phyloP scores from a whole-genome alignment of 1,140 invertebrate genomes.

The Parasteatoda tepidariorum region DNA sequence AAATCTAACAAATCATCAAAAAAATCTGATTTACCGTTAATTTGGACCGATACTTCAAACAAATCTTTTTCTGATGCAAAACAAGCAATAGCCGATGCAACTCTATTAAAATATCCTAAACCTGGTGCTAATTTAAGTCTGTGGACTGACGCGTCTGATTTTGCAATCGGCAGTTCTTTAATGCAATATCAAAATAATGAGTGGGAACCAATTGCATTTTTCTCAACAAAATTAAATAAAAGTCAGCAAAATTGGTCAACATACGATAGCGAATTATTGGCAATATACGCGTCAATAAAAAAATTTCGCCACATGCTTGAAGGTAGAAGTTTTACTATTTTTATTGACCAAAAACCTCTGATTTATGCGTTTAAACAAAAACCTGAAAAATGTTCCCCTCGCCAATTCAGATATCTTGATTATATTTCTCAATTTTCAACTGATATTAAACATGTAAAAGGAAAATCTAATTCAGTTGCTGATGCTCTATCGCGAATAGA shows the following conservation, averaged over 20 bases:
- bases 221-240: slow-evolving; percentile 18
- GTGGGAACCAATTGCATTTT: not conserved
- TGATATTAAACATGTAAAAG: slow-evolving; percentile 63
- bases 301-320: not conserved
- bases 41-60: not conserved
- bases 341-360: slow-evolving; percentile 44
- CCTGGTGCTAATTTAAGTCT: not conserved
- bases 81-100: slow-evolving; percentile 5
- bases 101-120: not conserved
- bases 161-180: not conserved
- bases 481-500: slow-evolving; percentile 17
- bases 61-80: not conserved
- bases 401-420: slow-evolving; percentile 64
- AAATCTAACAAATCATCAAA: not conserved
- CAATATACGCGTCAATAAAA: slow-evolving; percentile 57
- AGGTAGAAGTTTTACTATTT: not conserved
- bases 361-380: slow-evolving; percentile 61
- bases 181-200: slow-evolving; percentile 1
- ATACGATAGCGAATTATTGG: slow-evolving; percentile 64
- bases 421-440: slow-evolving; percentile 68
- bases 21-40: not conserved
- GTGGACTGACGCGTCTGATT: not conserved
- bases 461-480: slow-evolving; percentile 64
- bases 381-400: slow-evolving; percentile 51
- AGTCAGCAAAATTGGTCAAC: slow-evolving; percentile 54